phyloP scores from a whole-genome alignment of 2,113 vertebrate species.

The Plotosus lineatus region DNA sequence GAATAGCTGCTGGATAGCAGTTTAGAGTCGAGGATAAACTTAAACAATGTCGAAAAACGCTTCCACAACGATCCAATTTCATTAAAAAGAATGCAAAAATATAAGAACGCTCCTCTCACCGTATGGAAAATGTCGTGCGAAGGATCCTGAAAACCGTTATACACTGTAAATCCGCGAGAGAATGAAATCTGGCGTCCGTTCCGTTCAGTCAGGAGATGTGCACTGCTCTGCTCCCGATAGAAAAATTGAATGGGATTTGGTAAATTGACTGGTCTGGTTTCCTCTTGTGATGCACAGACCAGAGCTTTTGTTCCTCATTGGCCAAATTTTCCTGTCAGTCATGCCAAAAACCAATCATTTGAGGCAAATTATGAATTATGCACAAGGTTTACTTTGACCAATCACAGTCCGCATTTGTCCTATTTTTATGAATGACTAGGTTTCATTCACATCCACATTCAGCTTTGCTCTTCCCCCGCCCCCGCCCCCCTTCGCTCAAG shows the following conservation, averaged over 20 bases:
- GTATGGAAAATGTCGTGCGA: constrained; percentile 15
- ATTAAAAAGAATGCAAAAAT: background rate
- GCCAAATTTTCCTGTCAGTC: constrained; percentile 49
- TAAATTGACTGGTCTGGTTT: constrained; percentile 63
- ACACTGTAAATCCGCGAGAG: constrained; percentile 62
- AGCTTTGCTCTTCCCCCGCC: constrained; percentile 52
- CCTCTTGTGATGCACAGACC: constrained; percentile 55
- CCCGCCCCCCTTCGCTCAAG: constrained; percentile 46
- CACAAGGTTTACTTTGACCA: constrained; percentile 54
- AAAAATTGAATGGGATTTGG: constrained; percentile 75
- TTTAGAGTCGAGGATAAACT: constrained; percentile 48
- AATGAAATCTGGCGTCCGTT: constrained; percentile 34
- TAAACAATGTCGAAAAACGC: constrained; percentile 3
- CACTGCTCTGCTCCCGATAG: constrained; percentile 57
- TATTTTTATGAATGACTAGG: constrained; percentile 81
- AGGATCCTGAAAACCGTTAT: background rate
- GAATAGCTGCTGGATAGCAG: constrained; percentile 47
- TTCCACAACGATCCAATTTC: background rate
- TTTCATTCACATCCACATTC: constrained; percentile 72
- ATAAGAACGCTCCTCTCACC: constrained; percentile 56
- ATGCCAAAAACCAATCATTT: constrained; percentile 59
- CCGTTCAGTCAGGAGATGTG: constrained; percentile 29
- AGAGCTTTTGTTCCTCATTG: constrained; percentile 59
- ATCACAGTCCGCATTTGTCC: constrained; percentile 59
- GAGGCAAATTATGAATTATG: constrained; percentile 51